phyloP scores from a whole-genome alignment of 2,113 vertebrate species.

The Blennius ocellaris region DNA sequence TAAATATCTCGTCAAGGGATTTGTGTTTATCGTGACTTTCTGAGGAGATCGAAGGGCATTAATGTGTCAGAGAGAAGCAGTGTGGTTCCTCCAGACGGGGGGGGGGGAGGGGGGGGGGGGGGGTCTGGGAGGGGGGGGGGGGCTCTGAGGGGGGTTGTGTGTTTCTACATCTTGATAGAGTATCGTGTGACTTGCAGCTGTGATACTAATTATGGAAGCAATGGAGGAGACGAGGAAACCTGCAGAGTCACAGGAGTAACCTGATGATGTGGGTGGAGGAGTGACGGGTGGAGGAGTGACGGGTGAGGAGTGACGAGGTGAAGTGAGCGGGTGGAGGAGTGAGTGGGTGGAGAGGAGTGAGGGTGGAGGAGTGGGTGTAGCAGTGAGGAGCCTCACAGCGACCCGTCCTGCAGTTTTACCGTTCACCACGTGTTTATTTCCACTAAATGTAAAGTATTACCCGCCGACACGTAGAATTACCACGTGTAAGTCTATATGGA shows the following conservation, averaged over 20 bases:
- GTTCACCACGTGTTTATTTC: constrained; percentile 57
- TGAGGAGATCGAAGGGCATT: constrained; percentile 38
- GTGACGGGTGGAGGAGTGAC: constrained; percentile 3
- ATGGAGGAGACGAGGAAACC: constrained; percentile 22
- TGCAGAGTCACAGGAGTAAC: constrained; percentile 31
- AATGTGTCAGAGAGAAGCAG: constrained; percentile 20
- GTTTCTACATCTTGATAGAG: constrained; percentile 45
- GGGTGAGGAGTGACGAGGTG: no score
- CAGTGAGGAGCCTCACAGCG: constrained; percentile 22
- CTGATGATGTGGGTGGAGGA: constrained; percentile 13
- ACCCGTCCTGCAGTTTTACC: constrained; percentile 62
- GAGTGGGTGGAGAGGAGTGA: constrained; percentile 5
- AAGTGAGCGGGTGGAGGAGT: constrained; percentile 7
- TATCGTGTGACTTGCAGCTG: constrained; percentile 55
- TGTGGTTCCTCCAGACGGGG: constrained; percentile 11
- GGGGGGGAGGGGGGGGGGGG: no score
- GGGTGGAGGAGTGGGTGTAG: constrained; percentile 2
- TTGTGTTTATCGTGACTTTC: constrained; percentile 3
- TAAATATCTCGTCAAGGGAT: constrained; percentile 8
- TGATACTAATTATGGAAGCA: constrained; percentile 52
- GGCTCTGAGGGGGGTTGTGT: background rate
- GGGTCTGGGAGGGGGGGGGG: no score
- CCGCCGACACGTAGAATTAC: constrained; percentile 55
- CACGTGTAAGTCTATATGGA: constrained; percentile 55
- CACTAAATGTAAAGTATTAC: constrained; percentile 57